A percentile compares a stretch with the other conserved stretches of the same genome.
These are phyloP conservation scores for Aptenodytes forsteri DNA, from an alignment of 2,113 vertebrate genomes.

Conservation along the genomic window DNA sequence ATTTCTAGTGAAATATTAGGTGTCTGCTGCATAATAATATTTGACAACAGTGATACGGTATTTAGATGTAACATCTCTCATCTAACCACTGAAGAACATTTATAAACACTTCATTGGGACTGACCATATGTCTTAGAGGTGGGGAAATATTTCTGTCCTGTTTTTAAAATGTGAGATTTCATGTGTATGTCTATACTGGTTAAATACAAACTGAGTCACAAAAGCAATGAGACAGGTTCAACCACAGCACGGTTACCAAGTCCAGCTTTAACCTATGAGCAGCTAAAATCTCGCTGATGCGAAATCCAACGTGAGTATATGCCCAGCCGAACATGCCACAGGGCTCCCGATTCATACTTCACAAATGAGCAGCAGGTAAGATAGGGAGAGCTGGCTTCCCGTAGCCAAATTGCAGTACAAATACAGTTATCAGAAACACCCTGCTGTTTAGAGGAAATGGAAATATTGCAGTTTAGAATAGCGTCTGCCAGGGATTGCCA, in stretches of 20 bases:
- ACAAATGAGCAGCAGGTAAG: background rate
- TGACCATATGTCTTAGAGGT: background rate
- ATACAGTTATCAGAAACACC: background rate
- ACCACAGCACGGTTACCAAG: accelerated
- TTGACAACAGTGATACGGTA: accelerated
- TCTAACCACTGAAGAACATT: background rate
- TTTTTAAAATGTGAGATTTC: background rate
- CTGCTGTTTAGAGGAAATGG: background rate
- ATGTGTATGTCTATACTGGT: background rate
- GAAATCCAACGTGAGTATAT: accelerated
- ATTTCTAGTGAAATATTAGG: background rate
- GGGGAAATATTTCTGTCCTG: background rate
- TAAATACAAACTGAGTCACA: background rate
- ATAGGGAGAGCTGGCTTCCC: background rate
- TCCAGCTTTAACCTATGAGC: background rate
- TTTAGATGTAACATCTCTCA: background rate
- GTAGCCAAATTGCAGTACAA: background rate
- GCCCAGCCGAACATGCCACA: background rate
- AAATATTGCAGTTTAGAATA: background rate
- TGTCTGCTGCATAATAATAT: background rate
- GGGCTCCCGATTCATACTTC: background rate
- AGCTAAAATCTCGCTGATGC: background rate
- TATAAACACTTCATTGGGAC: background rate
- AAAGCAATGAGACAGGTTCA: background rate
- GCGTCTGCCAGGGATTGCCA: accelerated